A percentile compares a stretch with the other conserved stretches of the same genome.
Conservation (phyloP, 2,797 vertebrate species). For the Pteronotus mesoamericanus region DNA sequence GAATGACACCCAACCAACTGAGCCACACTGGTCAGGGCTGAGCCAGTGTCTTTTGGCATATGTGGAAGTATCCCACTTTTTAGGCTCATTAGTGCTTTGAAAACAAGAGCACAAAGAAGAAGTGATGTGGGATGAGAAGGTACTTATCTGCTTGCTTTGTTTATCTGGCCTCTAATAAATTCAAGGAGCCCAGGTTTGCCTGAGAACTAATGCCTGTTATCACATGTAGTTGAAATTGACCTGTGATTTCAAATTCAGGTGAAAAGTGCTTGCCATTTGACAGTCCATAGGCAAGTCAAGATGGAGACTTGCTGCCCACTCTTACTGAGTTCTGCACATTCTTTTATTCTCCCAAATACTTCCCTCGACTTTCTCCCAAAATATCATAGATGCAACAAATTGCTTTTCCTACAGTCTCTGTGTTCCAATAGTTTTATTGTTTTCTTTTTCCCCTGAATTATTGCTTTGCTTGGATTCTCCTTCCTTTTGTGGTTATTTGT, state of each 20-base stretch:
- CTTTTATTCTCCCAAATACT: neutral
- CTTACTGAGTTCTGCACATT: neutral
- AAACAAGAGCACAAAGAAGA: neutral
- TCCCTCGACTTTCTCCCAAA: neutral
- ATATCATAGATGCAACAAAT: neutral
- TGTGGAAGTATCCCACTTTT: neutral
- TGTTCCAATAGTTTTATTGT: neutral
- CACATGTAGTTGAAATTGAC: neutral
- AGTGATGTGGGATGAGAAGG: neutral
- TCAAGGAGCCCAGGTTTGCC: neutral
- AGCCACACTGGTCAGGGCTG: neutral
- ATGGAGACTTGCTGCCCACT: neutral
- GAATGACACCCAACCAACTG: neutral
- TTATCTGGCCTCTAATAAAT: neutral
- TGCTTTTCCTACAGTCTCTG: neutral
- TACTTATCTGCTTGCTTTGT: neutral
- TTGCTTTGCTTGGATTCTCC: neutral
- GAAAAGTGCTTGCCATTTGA: neutral
- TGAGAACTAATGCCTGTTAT: neutral
- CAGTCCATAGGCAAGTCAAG: neutral
- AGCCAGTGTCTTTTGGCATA: neutral
- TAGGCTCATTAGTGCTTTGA: neutral
- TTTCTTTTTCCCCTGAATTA: neutral
- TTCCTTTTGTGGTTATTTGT: neutral
- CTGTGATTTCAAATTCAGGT: neutral